Base-by-base conservation (phyloP, 2,888 invertebrate genomes). In the Tineola bisselliella region DNA sequence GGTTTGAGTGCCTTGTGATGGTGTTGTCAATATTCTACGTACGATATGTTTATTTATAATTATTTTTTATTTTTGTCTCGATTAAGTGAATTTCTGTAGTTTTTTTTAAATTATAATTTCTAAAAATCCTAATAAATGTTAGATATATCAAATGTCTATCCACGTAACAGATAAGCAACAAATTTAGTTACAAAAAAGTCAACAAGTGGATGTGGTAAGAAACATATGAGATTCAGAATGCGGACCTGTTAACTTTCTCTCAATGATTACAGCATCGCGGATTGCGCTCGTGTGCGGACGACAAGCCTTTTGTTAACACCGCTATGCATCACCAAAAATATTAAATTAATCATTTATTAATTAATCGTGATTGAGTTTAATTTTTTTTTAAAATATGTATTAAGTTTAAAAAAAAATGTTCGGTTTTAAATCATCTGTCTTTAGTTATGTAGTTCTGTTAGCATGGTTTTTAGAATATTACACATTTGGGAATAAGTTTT, bases 241-340 rank as follows among this genome's bases (percentile, higher is more conserved):
- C 79, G 76, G 72, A 71, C 70, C 80, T 77, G 75, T 62, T 63
- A 63, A 83, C 86, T 86, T 86, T 86, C 86, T 73, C 86, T 83
- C 66, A 15, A 4, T 19, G 56, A 56, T 86, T 84, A 81, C 84
- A 79, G 79, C 86, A 83, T 77, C 77, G 69, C 66, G 67, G 68
- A 69, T 76, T 17, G 19, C 17, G 18, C 52, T 17, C 52, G 52
- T 6, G 17, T 18, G 19, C 17, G 19, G 19, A 12, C 19, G 18
- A 52, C 19, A 18, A 52, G 17, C n/a, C 17, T 52, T 52, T 19
- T 52, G 52, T 18, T 25, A 25, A 25, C n/a, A 25, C 25, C 25
- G 25, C 25, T 25, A 25, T 25, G 25, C 6, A 6, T 25, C 6
- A 25, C 25, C 25, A 25, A 25, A 25, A 25, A 25, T 25, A 25